phyloP scores from a whole-genome alignment of 1,140 invertebrate genomes.

The Neomicropteryx cornuta region DNA sequence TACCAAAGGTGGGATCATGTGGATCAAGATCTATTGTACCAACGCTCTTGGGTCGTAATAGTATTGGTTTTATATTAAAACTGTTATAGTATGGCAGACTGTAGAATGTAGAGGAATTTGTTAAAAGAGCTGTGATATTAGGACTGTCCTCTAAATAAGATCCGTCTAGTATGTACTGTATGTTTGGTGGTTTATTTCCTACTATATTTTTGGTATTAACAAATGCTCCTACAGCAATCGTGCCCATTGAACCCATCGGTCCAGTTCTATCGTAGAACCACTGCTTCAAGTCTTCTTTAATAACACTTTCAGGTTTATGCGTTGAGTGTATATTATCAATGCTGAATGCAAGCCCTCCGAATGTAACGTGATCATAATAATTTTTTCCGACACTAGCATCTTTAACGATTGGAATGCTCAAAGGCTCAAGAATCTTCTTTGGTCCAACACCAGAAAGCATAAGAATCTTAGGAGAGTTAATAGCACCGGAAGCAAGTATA shows the following conservation, averaged over 20 bases:
- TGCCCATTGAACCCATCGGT: conserved; percentile 28
- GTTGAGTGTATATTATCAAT: conserved; percentile 22
- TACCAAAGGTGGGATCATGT: conserved; percentile 68
- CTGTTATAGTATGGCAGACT: conserved; percentile 32
- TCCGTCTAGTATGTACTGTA: conserved; percentile 29
- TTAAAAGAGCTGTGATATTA: conserved; percentile 33
- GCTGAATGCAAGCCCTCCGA: conserved; percentile 24
- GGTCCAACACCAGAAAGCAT: conserved; percentile 67
- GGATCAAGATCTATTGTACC: conserved; percentile 69
- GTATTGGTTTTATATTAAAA: conserved; percentile 58
- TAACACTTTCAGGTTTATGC: conserved; percentile 17
- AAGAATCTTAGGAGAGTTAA: conserved; percentile 49
- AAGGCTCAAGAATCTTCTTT: conserved; percentile 46
- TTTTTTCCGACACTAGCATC: conserved; percentile 52
- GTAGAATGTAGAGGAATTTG: conserved; percentile 27
- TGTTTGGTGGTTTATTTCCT: conserved; percentile 32
- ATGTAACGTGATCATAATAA: conserved; percentile 52
- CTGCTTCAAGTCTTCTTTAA: conserved; percentile 33
- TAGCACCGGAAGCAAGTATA: conserved; percentile 50
- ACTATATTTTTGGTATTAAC: conserved; percentile 25
- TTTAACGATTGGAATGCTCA: conserved; percentile 39
- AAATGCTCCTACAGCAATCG: conserved; percentile 30
- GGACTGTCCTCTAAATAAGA: conserved; percentile 34
- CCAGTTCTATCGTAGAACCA: conserved; percentile 32
- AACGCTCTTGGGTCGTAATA: conserved; percentile 68